Base-by-base conservation (phyloP, 2,797 vertebrate genomes). In the Myripristis murdjan region DNA sequence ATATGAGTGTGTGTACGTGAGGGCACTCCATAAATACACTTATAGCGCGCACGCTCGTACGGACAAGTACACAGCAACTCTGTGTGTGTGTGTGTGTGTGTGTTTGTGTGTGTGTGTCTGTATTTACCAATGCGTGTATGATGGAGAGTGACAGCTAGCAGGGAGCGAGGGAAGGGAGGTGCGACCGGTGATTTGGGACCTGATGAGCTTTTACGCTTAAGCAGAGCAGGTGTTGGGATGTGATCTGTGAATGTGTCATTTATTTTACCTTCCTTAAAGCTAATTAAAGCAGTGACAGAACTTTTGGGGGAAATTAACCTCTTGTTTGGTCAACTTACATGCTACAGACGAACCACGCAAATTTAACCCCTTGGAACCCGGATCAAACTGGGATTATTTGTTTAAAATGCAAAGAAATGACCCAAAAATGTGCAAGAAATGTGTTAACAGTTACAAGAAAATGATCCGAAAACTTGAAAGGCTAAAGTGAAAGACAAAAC, bases 61-160 rank as follows among this genome's bases (percentile, higher is more conserved):
- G 68, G 47, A 69, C 47, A 63, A 18, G 69, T 39, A 57, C 49
- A 57, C 57, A 69, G 33, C n/a, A n/a, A 46, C 4, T 57, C 31
- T 37, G 33, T 31, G n/a, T 10, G 4, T 47, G 22, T 15, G 37
- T 8, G n/a, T 35, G 56, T 49, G 15, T 47, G 5, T 73, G 41
- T 61, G 23, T 59, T 52, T n/a, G n/a, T n/a, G n/a, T n/a, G n/a
- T n/a, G n/a, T n/a, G n/a, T 41, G 23, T 31, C 28, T 55, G 61
- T 70, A 55, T 72, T 81, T 77, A 86, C 37, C 72, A 52, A 72
- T 68, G 83, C 70, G 57, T 79, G 69, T 56, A 82, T 83, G 78
- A 70, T 83, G 46, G 52, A 83, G 46, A 69, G 67, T 55, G 72
- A 78, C 66, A 75, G 79, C 31, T 8, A 62, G 39, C 1, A 12